Evolutionary conservation across 1,140 invertebrate genomes (phyloP).

Genomic region (Hycleus cichorii): DNA sequence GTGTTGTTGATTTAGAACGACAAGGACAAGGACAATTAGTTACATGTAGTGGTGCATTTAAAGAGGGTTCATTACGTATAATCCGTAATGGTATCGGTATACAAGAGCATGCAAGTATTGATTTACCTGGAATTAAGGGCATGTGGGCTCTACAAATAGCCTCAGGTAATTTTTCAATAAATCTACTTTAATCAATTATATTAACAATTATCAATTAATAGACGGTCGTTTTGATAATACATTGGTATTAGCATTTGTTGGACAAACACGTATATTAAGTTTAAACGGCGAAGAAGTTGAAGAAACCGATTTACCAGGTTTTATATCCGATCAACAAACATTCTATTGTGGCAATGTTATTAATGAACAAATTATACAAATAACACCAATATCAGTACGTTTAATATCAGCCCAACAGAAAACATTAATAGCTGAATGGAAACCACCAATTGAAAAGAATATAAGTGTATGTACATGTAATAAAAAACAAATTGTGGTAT

Average conservation of each 20-base stretch:
- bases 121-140: conserved; percentile 93
- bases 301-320: conserved; percentile 87
- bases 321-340: conserved; percentile 85
- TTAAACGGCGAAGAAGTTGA: conserved; percentile 93
- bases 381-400: conserved; percentile 66
- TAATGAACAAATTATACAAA: conserved; percentile 65
- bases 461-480: conserved; percentile 89
- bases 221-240: conserved; percentile 71
- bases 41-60: conserved; percentile 94
- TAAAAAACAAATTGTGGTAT: conserved; percentile 74
- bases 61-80: conserved; percentile 94
- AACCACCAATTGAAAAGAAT: conserved; percentile 61
- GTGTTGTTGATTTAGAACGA: conserved; percentile 90
- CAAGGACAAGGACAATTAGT: conserved; percentile 98
- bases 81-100: conserved; percentile 93
- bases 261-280: conserved; percentile 82
- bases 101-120: conserved; percentile 94
- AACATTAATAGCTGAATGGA: conserved; percentile 69
- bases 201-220: conserved; percentile 19
- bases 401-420: conserved; percentile 61
- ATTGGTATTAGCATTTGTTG: conserved; percentile 88
- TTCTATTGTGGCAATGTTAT: conserved; percentile 88
- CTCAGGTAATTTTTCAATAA: conserved; percentile 37
- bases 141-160: conserved; percentile 88
- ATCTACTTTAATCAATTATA: not conserved